Evolutionary conservation across 92 coral and sea anemone species (phyloP).

Genomic region (Anthopleura xanthogrammica): DNA sequence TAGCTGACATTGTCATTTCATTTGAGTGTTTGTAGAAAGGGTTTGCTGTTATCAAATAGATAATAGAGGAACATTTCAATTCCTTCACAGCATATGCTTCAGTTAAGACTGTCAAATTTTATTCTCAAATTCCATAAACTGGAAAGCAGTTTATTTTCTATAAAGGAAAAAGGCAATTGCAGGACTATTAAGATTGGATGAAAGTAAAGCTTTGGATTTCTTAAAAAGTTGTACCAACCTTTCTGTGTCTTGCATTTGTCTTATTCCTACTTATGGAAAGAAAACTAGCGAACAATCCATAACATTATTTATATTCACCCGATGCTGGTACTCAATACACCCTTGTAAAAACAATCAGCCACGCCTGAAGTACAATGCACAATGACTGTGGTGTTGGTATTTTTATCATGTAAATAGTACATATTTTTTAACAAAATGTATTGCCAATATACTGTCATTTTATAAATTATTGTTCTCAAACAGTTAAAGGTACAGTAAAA

Average conservation of each 20-base stretch:
- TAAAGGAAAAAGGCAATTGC: no score
- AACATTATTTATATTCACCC: constrained; percentile 35
- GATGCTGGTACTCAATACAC: constrained; percentile 7
- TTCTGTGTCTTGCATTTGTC: not conserved
- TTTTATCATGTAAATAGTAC: constrained; percentile 94
- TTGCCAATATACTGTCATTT: constrained; percentile 81
- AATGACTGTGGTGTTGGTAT: constrained; percentile 63
- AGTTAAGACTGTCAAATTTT: not conserved
- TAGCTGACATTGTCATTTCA: not conserved
- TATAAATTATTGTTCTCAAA: constrained; percentile 81
- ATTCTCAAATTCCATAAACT: not conserved
- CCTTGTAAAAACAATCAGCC: constrained; percentile 34
- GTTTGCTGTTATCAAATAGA: not conserved
- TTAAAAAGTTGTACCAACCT: not conserved
- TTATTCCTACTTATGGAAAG: not conserved
- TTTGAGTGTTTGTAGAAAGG: not conserved
- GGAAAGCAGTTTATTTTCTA: not conserved
- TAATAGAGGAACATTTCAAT: not conserved
- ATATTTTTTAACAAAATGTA: constrained; percentile 88
- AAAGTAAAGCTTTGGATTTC: not conserved
- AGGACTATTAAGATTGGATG: no score
- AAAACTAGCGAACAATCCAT: not conserved
- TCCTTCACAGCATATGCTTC: not conserved
- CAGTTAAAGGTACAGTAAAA: constrained; percentile 79
- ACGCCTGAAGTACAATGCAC: constrained; percentile 31